Conservation (phyloP, 2,113 vertebrate species). For the Corythoichthys haematopterus region DNA sequence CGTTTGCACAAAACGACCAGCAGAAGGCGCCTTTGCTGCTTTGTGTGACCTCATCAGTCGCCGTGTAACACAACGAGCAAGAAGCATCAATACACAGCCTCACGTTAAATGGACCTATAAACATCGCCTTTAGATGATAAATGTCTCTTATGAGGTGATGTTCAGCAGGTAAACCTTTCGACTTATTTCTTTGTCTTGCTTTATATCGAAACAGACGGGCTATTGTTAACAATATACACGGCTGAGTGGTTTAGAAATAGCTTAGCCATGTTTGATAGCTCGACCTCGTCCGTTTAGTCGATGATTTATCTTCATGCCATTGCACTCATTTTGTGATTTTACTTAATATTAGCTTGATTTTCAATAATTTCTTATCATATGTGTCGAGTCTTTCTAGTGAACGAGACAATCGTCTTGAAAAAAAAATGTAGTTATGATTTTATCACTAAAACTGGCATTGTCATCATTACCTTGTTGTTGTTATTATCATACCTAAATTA, state of each 20-base stretch:
- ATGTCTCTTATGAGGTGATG: conserved; percentile 28
- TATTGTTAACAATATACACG: background rate
- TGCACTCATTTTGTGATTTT: fast-evolving
- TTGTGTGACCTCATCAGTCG: background rate
- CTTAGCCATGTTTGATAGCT: conserved; percentile 54
- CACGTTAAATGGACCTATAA: conserved; percentile 25
- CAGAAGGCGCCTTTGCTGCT: conserved; percentile 21
- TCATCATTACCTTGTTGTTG: too few species aligned
- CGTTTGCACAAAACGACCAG: background rate
- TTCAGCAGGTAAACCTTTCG: conserved; percentile 37
- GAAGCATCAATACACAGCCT: conserved; percentile 13
- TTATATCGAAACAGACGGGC: background rate
- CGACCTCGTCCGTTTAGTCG: conserved; percentile 17
- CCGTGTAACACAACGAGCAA: background rate
- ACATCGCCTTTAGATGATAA: background rate
- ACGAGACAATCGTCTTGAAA: too few species aligned
- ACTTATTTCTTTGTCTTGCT: background rate
- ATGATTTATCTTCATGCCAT: background rate
- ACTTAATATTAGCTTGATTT: background rate
- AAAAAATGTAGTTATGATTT: too few species aligned
- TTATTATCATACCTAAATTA: too few species aligned
- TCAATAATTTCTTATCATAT: too few species aligned
- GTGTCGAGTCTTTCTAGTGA: too few species aligned
- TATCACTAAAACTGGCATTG: too few species aligned
- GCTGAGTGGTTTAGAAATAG: background rate